A percentile compares a stretch with the other conserved stretches of the same genome.
phyloP scores from a whole-genome alignment of 2,113 vertebrate species.

The Phaethon lepturus region DNA sequence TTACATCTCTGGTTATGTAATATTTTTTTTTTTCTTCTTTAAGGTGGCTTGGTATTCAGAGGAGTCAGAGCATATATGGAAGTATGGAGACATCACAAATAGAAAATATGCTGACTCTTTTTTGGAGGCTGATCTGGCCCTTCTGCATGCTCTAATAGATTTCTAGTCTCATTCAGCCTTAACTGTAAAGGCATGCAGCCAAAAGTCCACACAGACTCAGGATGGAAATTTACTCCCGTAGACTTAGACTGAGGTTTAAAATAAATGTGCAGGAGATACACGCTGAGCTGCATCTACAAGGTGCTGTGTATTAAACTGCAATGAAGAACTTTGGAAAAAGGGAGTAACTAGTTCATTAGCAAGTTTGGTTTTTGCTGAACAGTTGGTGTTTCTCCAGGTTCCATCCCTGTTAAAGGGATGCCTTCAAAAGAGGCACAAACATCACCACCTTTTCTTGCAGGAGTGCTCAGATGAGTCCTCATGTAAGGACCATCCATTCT shows the following conservation, averaged over 20 bases:
- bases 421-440: not conserved
- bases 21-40: not conserved
- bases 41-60: not conserved
- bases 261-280: not conserved
- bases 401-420: not conserved
- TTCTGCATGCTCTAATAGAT: slow-evolving; percentile 2
- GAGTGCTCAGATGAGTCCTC: not conserved
- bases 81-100: not conserved
- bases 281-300: not conserved
- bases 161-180: not conserved
- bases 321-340: not conserved
- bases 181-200: not conserved
- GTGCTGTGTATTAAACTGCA: not conserved
- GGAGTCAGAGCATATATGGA: not conserved
- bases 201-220: not conserved
- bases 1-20: not conserved
- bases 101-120: not conserved
- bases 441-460: not conserved
- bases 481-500: not conserved
- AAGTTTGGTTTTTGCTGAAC: not conserved
- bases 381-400: not conserved
- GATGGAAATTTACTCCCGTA: slow-evolving; percentile 15
- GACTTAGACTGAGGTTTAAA: not conserved
- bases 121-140: not conserved
- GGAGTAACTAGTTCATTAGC: not conserved